Conservation (phyloP, 2,888 invertebrate species). For the Orchestes rusci region DNA sequence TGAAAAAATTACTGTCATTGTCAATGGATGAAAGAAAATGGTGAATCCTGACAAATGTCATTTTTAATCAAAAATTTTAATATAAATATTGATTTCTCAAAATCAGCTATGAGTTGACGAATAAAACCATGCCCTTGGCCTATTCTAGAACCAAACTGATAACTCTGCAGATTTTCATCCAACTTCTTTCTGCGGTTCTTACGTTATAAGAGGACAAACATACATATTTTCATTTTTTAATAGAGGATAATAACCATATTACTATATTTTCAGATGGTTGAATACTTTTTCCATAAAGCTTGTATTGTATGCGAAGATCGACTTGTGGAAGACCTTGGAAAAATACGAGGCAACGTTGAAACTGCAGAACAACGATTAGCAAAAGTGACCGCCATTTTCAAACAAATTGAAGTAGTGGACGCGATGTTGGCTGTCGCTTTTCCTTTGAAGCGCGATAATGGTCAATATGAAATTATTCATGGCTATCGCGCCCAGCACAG, state of each 20-base stretch:
- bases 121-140: too few relatives aligned
- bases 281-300: slow-evolving; percentile 95
- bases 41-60: too few relatives aligned
- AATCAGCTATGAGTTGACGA: too few relatives aligned
- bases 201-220: too few relatives aligned
- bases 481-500: slow-evolving; percentile 96
- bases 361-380: slow-evolving; percentile 80
- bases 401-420: slow-evolving; percentile 94
- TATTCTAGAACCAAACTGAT: too few relatives aligned
- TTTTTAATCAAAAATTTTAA: too few relatives aligned
- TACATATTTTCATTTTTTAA: neutral
- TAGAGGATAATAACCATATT: neutral
- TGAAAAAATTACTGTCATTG: too few relatives aligned
- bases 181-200: too few relatives aligned
- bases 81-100: too few relatives aligned
- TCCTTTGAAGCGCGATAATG: slow-evolving; percentile 90
- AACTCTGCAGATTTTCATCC: too few relatives aligned
- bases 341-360: slow-evolving; percentile 61
- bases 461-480: slow-evolving; percentile 93
- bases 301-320: slow-evolving; percentile 83
- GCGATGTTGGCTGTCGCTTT: slow-evolving; percentile 84
- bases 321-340: slow-evolving; percentile 65
- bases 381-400: slow-evolving; percentile 88
- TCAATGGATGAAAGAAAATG: too few relatives aligned
- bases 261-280: slow-evolving; percentile 73